Conservation (phyloP, 2,797 vertebrate genomes). For the Rallus crepitans region DNA sequence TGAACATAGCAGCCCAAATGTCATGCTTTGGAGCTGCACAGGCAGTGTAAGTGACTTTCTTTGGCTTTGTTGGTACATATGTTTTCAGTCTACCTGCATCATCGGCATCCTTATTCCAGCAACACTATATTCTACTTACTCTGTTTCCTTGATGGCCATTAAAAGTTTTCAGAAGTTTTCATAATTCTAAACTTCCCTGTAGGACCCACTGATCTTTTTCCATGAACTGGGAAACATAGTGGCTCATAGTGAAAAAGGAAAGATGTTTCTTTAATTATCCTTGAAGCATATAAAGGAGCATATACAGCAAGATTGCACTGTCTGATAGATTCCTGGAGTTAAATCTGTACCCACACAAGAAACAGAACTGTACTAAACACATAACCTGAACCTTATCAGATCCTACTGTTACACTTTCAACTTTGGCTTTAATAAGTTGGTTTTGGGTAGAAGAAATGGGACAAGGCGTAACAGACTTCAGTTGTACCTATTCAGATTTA, state of each 20-base stretch:
- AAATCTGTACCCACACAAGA: not conserved
- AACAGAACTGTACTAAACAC: not conserved
- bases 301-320: not conserved
- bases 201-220: not conserved
- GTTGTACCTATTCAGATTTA: not conserved
- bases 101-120: not conserved
- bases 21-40: not conserved
- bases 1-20: not conserved
- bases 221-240: not conserved
- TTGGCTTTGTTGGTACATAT: not conserved
- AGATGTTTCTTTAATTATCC: not conserved
- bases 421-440: not conserved
- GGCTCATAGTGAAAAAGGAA: not conserved
- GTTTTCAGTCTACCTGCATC: not conserved
- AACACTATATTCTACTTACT: not conserved
- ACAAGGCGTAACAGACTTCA: not conserved
- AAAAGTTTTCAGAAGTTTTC: not conserved
- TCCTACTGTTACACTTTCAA: not conserved
- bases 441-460: not conserved
- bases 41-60: not conserved
- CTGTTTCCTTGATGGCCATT: fast-evolving
- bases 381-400: not conserved
- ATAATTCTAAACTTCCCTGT: not conserved
- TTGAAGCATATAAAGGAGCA: not conserved
- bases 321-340: not conserved